A percentile compares a stretch with the other conserved stretches of the same genome.
phyloP scores from a whole-genome alignment of 2,797 vertebrate genomes.

The Sphaeramia orbicularis region DNA sequence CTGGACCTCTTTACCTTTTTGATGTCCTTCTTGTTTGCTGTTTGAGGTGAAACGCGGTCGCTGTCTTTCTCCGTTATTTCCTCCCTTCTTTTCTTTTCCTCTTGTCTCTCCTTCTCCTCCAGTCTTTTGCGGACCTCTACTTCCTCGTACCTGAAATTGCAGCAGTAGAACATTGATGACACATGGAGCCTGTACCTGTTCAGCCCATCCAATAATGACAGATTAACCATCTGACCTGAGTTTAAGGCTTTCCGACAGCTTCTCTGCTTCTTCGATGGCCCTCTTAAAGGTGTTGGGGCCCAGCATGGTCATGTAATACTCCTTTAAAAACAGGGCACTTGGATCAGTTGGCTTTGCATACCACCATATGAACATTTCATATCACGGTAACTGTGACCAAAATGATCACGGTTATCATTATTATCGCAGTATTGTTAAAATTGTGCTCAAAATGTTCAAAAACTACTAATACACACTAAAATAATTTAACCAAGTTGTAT shows the following conservation, averaged over 20 bases:
- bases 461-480: too few relatives aligned
- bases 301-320: constrained; percentile 92
- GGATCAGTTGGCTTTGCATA: neutral
- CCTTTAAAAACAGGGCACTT: constrained; percentile 78
- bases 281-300: constrained; percentile 94
- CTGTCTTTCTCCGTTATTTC: constrained; percentile 82
- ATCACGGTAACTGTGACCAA: too few relatives aligned
- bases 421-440: too few relatives aligned
- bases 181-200: neutral
- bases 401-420: too few relatives aligned
- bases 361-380: too few relatives aligned
- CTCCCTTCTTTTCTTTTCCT: constrained; percentile 89
- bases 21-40: constrained; percentile 85
- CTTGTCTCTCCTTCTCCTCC: constrained; percentile 92
- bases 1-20: constrained; percentile 84
- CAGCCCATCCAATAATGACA: neutral
- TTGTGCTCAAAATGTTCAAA: too few relatives aligned
- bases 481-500: too few relatives aligned
- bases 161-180: neutral
- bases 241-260: constrained; percentile 97
- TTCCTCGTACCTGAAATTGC: constrained; percentile 92
- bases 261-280: constrained; percentile 97
- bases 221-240: constrained; percentile 86
- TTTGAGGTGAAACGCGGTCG: constrained; percentile 80
- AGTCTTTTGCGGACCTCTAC: constrained; percentile 95